Conservation (phyloP, 2,113 vertebrate genomes). For the Herpetotheres cachinnans region DNA sequence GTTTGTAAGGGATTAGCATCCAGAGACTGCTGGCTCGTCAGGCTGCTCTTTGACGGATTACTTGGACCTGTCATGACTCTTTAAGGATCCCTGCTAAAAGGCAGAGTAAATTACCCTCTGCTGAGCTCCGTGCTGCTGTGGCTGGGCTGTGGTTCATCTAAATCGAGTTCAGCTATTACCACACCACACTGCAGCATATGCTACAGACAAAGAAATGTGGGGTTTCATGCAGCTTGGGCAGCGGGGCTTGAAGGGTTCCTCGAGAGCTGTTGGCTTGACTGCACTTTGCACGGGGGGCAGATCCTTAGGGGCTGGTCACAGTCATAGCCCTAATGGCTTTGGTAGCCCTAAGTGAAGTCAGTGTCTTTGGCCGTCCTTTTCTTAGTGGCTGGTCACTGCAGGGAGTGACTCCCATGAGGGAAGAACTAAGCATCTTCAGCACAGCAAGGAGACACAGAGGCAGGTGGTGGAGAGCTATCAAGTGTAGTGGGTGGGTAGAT, state of each 20-base stretch:
- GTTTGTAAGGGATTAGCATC: constrained; percentile 39
- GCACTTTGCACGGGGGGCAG: neutral
- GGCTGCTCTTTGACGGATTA: constrained; percentile 44
- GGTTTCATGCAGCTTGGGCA: neutral
- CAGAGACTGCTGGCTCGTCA: constrained; percentile 31
- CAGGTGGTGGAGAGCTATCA: neutral
- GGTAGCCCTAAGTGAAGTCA: neutral
- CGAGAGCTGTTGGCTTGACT: neutral
- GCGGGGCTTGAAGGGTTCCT: neutral
- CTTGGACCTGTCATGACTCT: constrained; percentile 54
- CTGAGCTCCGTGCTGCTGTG: constrained; percentile 34
- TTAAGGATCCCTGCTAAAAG: constrained; percentile 56
- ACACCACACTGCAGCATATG: neutral
- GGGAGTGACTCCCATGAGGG: neutral
- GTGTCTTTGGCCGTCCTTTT: neutral
- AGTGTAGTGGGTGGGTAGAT: neutral
- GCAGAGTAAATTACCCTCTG: constrained; percentile 55
- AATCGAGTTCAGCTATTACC: neutral
- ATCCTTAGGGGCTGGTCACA: neutral
- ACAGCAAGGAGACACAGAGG: neutral
- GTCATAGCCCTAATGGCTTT: neutral
- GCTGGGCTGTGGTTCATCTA: constrained; percentile 36
- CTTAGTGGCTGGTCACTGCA: neutral
- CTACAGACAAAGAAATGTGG: neutral
- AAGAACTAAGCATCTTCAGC: fast-evolving